A percentile compares a stretch with the other conserved stretches of the same genome.
These are phyloP conservation scores for Epiblema foenella DNA, from an alignment of 2,888 invertebrate genomes.

Conservation along the genomic window DNA sequence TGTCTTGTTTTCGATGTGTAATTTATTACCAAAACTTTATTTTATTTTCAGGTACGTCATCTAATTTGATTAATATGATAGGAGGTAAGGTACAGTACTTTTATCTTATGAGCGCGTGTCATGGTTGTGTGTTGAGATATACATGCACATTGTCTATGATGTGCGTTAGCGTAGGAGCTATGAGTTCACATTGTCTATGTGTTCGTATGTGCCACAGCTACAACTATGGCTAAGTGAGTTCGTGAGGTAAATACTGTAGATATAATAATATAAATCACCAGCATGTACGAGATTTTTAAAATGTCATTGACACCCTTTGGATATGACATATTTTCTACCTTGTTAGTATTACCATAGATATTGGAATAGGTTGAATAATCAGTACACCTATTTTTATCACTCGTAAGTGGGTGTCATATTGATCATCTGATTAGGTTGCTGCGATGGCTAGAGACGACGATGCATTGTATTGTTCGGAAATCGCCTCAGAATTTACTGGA, in stretches of 20 bases:
- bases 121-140: too few species aligned
- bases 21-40: too few species aligned
- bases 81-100: too few species aligned
- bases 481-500: conserved; percentile 2
- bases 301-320: neutral
- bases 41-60: conserved; percentile 12
- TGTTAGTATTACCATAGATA: neutral
- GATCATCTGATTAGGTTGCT: conserved; percentile 24
- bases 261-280: too few species aligned
- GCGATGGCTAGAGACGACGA: neutral
- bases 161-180: too few species aligned
- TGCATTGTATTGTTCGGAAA: conserved; percentile 20
- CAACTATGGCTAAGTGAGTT: too few species aligned
- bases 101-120: too few species aligned
- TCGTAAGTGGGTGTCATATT: conserved; percentile 4
- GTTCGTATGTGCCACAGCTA: too few species aligned
- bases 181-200: too few species aligned
- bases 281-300: neutral
- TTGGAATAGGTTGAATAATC: neutral
- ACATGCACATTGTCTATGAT: too few species aligned
- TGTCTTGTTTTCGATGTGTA: too few species aligned
- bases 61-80: neutral
- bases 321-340: neutral
- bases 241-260: too few species aligned
- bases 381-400: neutral